Conservation (phyloP, 2,888 invertebrate species). For the Oligia fasciuncula region DNA sequence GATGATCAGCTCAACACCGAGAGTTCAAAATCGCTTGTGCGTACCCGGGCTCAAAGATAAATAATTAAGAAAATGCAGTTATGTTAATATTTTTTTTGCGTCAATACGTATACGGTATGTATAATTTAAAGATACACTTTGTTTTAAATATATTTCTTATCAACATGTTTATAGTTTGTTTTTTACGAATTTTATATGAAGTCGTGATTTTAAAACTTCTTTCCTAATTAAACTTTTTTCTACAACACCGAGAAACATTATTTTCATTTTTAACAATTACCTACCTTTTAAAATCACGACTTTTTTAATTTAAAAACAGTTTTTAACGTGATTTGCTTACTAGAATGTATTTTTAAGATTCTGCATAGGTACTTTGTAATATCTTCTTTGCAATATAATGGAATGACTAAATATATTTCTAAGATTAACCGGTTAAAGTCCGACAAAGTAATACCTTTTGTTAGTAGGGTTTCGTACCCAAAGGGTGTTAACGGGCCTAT, state of each 20-base stretch:
- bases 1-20: not conserved
- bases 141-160: slow-evolving; percentile 50
- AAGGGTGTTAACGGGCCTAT: not conserved
- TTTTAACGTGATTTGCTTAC: slow-evolving; percentile 39
- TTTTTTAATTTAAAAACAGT: slow-evolving; percentile 20
- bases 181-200: slow-evolving; percentile 38
- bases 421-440: slow-evolving; percentile 26
- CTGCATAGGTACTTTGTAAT: slow-evolving; percentile 48
- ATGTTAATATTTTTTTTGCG: slow-evolving; percentile 4
- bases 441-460: not conserved
- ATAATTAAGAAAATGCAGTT: not conserved
- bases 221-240: slow-evolving; percentile 27
- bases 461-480: not conserved
- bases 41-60: not conserved
- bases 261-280: slow-evolving; percentile 14
- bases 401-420: slow-evolving; percentile 55
- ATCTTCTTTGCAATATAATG: slow-evolving; percentile 51
- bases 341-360: slow-evolving; percentile 23
- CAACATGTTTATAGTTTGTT: slow-evolving; percentile 58
- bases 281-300: slow-evolving; percentile 51
- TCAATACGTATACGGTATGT: slow-evolving; percentile 38
- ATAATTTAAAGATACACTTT: slow-evolving; percentile 52
- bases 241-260: slow-evolving; percentile 41
- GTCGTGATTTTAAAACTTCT: slow-evolving; percentile 51
- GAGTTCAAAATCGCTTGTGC: not conserved